Percentiles rank a stretch among this genome's conserved stretches.
These are phyloP conservation scores for Trididemnum miniatum DNA, from an alignment of 23 tunicate species.

Conservation along the genomic window DNA sequence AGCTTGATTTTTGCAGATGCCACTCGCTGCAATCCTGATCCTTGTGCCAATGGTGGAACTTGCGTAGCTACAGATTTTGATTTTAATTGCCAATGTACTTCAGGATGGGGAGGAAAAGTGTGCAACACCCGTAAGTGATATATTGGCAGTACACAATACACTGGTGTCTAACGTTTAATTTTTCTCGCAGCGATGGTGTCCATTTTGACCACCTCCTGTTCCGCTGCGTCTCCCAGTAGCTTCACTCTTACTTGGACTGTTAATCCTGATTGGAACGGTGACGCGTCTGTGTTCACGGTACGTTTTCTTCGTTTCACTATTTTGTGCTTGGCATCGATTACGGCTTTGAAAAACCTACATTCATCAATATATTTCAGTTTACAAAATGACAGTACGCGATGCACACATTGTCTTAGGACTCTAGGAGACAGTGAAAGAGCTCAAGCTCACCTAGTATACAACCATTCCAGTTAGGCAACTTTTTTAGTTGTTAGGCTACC, in stretches of 20 bases:
- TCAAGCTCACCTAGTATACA: no score
- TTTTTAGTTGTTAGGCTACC: no score
- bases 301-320: no score
- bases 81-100: constrained; percentile 54
- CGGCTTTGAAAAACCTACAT: no score
- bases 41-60: constrained; percentile 62
- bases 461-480: no score
- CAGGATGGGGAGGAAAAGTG: constrained; percentile 41
- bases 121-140: constrained; percentile 65
- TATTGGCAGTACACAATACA: not conserved
- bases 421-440: no score
- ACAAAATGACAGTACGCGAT: no score
- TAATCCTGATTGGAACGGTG: constrained; percentile 9
- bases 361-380: no score
- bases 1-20: constrained; percentile 25
- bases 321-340: no score
- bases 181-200: not conserved
- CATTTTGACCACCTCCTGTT: not conserved
- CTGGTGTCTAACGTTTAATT: not conserved
- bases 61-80: constrained; percentile 51
- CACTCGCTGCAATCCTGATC: constrained; percentile 41
- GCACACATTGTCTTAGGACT: no score
- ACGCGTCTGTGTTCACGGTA: constrained; percentile 46
- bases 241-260: not conserved
- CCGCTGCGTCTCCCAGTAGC: not conserved